Evolutionary conservation across 30 jellyfish, hydroid and myxozoan species (phyloP), one percentile per base, ranked within the genome.

Genomic region (Catostylus mosaicus): DNA sequence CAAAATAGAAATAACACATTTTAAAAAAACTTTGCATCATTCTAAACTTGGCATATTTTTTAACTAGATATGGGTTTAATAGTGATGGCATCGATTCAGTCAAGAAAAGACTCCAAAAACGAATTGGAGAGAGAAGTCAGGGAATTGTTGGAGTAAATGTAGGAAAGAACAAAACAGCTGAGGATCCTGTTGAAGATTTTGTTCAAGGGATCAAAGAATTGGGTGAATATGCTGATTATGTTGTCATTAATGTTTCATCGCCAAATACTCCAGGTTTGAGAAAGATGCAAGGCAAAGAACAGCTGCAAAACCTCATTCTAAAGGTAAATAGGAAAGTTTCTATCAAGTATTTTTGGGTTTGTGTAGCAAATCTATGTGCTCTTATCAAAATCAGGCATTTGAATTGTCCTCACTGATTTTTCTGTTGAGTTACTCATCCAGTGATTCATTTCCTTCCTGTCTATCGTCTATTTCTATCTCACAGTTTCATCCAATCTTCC

Each of bases 181-280:
- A 26, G 14, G 84, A 86, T 47, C 88, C 98, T 1, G 94, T 79
- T 16, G 88, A 31, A 12, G 98, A 91, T 80, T 91, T 61, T 75
- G 87, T 84, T 48, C 48, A 31, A 4, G 97, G 97, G 1, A 83
- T 84, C 0, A 51, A 35, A 36, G 78, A 78, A 46, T 56, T 91
- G 18, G 95, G 89, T 4, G 88, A 80, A 3, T 74, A 70, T 19
- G 96, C 95, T 7, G 95, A 91, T 71, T 85, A 85, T 52, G 45
- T 85, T 46, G 98, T 91, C 4, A 74, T 91, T 31, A 91, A 91
- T 76, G 92, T 91, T 36, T 91, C 98, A 1, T 91, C 98, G 10
- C 98, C 98, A 27, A 91, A 91, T 77, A 91, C 98, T 0, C 98
- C 96, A 19, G 98, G 98, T 0, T 67, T 91, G 64, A 57, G 98